Evolutionary conservation across 1,140 invertebrate genomes (phyloP).

Genomic region (Drosophila erecta): DNA sequence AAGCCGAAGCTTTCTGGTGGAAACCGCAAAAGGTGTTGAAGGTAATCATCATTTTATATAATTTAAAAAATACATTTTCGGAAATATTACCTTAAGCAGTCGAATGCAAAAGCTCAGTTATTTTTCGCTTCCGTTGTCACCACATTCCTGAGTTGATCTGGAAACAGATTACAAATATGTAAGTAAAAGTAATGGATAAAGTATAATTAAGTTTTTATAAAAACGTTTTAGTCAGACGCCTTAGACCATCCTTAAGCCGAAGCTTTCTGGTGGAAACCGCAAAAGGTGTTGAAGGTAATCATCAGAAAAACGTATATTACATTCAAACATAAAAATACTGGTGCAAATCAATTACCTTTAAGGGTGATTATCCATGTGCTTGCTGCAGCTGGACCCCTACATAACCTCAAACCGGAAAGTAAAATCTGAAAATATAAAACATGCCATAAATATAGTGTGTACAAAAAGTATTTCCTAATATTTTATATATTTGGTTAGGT

Average conservation of each 20-base stretch:
- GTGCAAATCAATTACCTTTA: slow-evolving; percentile 22
- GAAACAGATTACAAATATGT: neutral
- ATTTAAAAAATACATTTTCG: neutral
- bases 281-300: slow-evolving; percentile 86
- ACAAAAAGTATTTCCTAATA: neutral
- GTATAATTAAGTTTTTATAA: neutral
- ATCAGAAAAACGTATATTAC: slow-evolving; percentile 56
- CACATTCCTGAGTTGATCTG: neutral
- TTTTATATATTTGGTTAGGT: neutral
- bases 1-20: slow-evolving; percentile 86
- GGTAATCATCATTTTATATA: slow-evolving; percentile 66
- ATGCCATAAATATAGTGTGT: neutral
- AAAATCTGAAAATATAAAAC: neutral
- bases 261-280: slow-evolving; percentile 88
- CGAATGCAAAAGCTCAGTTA: too few species aligned
- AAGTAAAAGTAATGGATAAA: neutral
- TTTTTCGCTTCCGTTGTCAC: too few species aligned
- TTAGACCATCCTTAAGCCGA: slow-evolving; percentile 85
- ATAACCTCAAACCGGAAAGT: slow-evolving; percentile 42
- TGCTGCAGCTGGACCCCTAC: neutral
- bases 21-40: slow-evolving; percentile 89
- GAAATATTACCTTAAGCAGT: slow-evolving; percentile 18
- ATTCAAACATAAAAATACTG: neutral
- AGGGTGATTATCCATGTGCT: neutral
- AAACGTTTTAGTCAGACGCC: slow-evolving; percentile 86